Evolutionary conservation across 2,113 vertebrate genomes (phyloP).

Genomic region (Tonatia bakeri): DNA sequence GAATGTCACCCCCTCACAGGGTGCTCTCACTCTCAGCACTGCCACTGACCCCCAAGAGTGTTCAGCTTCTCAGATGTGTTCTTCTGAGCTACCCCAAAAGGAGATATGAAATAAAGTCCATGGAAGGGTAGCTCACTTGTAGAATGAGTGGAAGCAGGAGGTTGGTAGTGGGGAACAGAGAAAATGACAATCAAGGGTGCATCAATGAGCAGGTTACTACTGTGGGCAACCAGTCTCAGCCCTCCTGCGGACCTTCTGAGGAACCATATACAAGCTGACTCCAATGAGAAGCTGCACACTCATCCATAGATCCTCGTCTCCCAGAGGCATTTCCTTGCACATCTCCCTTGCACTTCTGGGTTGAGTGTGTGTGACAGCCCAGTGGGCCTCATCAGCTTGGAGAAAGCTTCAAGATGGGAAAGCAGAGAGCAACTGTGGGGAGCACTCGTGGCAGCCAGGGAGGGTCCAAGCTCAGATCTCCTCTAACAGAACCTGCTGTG

Average conservation of each 20-base stretch:
- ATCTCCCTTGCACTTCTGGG: not conserved
- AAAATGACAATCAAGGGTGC: not conserved
- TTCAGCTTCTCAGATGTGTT: not conserved
- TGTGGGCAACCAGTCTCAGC: not conserved
- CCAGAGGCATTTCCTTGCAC: too few relatives aligned
- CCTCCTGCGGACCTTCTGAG: not conserved
- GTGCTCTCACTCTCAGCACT: not conserved
- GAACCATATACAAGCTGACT: not conserved
- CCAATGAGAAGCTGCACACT: not conserved
- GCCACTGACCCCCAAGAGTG: not conserved
- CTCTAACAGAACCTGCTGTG: not conserved
- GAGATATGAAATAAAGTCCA: not conserved
- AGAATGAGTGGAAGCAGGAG: not conserved
- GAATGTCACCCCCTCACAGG: too few relatives aligned
- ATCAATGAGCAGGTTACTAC: not conserved
- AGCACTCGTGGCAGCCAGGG: not conserved
- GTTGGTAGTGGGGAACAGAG: not conserved
- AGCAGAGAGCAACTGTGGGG: not conserved
- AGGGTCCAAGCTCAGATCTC: not conserved
- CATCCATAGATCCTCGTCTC: not conserved
- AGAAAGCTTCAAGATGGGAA: not conserved
- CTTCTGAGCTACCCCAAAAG: not conserved
- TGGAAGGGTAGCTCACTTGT: not conserved
- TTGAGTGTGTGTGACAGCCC: not conserved
- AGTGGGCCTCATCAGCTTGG: not conserved